These are phyloP conservation scores for Agrypnia vestita DNA, from an alignment of 1,140 invertebrate genomes.

Conservation along the genomic window DNA sequence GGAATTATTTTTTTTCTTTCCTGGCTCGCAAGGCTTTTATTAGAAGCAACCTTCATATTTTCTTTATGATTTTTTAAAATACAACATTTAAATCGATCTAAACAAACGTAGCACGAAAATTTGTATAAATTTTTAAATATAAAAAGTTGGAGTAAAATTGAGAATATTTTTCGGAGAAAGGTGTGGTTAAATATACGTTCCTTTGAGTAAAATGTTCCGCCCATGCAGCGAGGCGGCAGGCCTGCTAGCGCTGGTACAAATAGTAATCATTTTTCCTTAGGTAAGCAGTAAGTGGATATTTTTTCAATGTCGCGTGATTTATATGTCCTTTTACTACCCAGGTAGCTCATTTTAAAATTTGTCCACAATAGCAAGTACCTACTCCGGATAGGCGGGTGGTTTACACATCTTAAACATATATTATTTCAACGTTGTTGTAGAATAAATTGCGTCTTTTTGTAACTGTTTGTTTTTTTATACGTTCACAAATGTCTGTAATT, in stretches of 20 bases:
- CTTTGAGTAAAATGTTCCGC: neutral
- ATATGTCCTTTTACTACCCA: neutral
- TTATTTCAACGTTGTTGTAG: too few species aligned
- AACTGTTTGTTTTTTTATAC: too few species aligned
- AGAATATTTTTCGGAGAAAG: too few species aligned
- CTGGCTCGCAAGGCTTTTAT: too few species aligned
- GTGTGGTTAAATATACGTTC: neutral
- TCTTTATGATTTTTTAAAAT: neutral
- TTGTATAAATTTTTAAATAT: neutral
- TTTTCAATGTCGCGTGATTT: constrained; percentile 6
- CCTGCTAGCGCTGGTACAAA: neutral
- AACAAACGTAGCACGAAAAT: neutral
- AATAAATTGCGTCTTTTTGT: too few species aligned
- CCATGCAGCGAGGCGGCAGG: neutral
- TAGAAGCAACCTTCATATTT: too few species aligned
- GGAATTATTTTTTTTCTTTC: too few species aligned
- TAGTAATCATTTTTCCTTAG: neutral
- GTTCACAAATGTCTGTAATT: too few species aligned
- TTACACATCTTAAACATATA: too few species aligned
- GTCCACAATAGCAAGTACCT: neutral
- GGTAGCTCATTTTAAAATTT: neutral
- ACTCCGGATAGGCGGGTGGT: too few species aligned
- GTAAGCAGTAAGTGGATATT: neutral
- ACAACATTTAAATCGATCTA: neutral
- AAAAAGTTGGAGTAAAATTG: neutral